A percentile compares a stretch with the other conserved stretches of the same genome.
phyloP scores from a whole-genome alignment of 2,797 vertebrate genomes.

The Apodemus agrarius region DNA sequence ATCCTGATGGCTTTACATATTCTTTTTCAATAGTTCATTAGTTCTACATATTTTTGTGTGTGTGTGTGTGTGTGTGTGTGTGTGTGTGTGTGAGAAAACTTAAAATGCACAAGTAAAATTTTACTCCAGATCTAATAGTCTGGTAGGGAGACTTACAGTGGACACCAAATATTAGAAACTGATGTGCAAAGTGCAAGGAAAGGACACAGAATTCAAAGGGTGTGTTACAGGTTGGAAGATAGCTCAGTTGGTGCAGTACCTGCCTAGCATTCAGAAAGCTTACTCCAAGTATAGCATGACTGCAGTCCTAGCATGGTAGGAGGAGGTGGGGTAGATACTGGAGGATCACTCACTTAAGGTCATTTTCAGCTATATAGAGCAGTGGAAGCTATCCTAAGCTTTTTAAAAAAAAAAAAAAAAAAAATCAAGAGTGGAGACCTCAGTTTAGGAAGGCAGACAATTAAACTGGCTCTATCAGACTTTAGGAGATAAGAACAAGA shows the following conservation, averaged over 20 bases:
- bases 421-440: conserved; percentile 19
- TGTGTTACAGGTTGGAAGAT: neutral
- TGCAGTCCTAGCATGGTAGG: neutral
- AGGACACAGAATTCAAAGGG: neutral
- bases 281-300: neutral
- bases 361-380: neutral
- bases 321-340: neutral
- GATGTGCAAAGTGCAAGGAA: neutral
- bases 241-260: neutral
- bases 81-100: neutral
- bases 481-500: neutral
- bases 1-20: conserved; percentile 2
- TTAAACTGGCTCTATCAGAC: conserved; percentile 22
- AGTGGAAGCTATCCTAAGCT: neutral
- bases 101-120: conserved; percentile 59
- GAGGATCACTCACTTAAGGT: neutral
- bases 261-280: neutral
- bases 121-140: conserved; percentile 8
- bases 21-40: neutral
- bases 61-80: neutral
- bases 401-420: neutral
- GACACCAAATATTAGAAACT: conserved; percentile 8
- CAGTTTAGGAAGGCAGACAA: conserved; percentile 2
- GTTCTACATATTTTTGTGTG: neutral
- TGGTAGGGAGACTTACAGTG: conserved; percentile 14